phyloP scores from a whole-genome alignment of 2,797 vertebrate genomes.

The Cryptoprocta ferox region DNA sequence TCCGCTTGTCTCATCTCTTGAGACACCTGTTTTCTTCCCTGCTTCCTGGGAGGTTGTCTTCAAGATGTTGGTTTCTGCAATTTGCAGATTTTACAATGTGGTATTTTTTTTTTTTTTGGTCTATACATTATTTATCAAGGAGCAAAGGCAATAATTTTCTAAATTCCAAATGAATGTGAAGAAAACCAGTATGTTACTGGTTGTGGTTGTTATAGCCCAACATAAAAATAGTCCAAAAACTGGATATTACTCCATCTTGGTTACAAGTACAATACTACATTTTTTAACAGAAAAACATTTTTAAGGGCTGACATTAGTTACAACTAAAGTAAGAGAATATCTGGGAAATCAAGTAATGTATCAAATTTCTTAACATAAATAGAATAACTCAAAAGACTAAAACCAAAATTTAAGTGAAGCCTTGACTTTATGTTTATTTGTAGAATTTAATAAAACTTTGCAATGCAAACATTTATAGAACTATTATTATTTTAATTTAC shows the following conservation, averaged over 20 bases:
- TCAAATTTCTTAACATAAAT: neutral
- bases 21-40: neutral
- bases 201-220: neutral
- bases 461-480: neutral
- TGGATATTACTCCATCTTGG: neutral
- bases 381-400: neutral
- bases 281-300: neutral
- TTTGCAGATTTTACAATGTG: neutral
- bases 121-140: neutral
- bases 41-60: neutral
- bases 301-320: neutral
- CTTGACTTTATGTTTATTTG: neutral
- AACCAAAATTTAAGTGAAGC: neutral
- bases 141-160: neutral
- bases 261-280: neutral
- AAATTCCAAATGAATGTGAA: neutral
- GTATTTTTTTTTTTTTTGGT: neutral
- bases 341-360: neutral
- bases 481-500: neutral
- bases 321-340: neutral
- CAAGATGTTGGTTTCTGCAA: neutral
- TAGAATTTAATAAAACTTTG: neutral
- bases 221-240: neutral
- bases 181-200: neutral
- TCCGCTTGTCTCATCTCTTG: neutral